These are phyloP conservation scores for Leptodactylus fuscus DNA, from an alignment of 2,113 vertebrate species.

Conservation along the genomic window DNA sequence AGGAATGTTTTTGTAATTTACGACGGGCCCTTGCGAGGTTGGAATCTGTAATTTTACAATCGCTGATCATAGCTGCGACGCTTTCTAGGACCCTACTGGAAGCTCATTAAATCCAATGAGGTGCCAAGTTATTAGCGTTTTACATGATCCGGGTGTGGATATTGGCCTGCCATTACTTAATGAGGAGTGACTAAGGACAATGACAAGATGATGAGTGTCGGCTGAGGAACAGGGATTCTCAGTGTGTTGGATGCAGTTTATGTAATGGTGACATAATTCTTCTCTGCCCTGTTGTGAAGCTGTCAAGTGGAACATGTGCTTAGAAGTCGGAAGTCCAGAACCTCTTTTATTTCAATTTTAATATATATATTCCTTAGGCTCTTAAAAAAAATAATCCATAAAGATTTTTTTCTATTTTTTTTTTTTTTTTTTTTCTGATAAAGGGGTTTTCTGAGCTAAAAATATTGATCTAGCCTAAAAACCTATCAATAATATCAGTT, in stretches of 20 bases:
- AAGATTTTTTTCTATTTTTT: no score
- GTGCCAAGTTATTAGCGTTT: background rate
- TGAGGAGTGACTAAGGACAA: background rate
- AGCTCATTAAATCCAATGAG: background rate
- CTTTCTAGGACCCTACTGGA: slow-evolving; percentile 3
- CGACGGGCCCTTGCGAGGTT: background rate
- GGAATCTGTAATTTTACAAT: background rate
- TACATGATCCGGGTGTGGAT: slow-evolving; percentile 18
- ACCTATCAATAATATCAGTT: no score
- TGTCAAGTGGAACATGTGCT: background rate
- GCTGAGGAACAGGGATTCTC: background rate
- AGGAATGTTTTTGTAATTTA: slow-evolving; percentile 39
- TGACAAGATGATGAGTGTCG: background rate
- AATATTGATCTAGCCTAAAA: no score
- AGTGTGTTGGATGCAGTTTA: background rate
- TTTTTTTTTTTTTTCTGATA: no score
- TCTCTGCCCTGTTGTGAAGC: background rate
- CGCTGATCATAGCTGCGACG: background rate
- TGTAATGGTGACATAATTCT: background rate
- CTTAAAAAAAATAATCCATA: no score
- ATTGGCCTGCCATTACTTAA: slow-evolving; percentile 14
- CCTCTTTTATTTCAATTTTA: no score
- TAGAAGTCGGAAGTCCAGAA: background rate
- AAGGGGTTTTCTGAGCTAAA: no score
- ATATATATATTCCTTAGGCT: no score